A percentile compares a stretch with the other conserved stretches of the same genome.
phyloP scores from a whole-genome alignment of 2,113 vertebrate genomes.

The Dissostichus mawsoni region DNA sequence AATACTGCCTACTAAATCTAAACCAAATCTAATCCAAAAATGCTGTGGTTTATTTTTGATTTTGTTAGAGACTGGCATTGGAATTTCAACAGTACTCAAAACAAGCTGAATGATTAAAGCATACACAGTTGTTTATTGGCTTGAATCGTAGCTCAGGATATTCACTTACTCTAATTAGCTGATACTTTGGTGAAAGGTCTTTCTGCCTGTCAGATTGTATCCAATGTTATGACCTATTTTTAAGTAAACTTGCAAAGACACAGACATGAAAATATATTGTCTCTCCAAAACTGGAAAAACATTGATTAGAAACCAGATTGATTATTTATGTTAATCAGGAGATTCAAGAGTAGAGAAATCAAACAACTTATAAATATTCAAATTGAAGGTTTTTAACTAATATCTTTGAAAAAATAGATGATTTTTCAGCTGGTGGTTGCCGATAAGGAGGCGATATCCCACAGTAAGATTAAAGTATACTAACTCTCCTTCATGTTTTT shows the following conservation, averaged over 20 bases:
- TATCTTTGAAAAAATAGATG: slow-evolving; percentile 71
- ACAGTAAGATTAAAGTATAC: slow-evolving; percentile 87
- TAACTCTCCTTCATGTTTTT: slow-evolving; percentile 82
- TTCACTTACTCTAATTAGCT: slow-evolving; percentile 10
- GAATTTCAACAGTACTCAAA: not conserved
- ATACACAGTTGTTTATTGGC: not conserved
- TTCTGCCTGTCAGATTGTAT: not conserved
- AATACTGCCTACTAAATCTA: not conserved
- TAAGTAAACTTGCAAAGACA: not conserved
- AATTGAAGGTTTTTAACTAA: slow-evolving; percentile 28
- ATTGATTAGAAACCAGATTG: not conserved
- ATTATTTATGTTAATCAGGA: not conserved
- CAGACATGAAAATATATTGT: slow-evolving; percentile 8
- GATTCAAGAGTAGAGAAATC: not conserved
- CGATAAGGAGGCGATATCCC: slow-evolving; percentile 90
- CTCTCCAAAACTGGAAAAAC: not conserved
- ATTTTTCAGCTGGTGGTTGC: slow-evolving; percentile 83
- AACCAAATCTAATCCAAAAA: not conserved
- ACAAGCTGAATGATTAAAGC: slow-evolving; percentile 10
- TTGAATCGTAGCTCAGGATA: slow-evolving; percentile 13
- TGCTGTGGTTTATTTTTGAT: not conserved
- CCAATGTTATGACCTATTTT: not conserved
- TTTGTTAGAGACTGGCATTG: not conserved
- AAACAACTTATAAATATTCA: slow-evolving; percentile 10
- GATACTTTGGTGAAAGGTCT: not conserved